Evolutionary conservation across 2,888 invertebrate species (phyloP).

Genomic region (Acleris laterana): DNA sequence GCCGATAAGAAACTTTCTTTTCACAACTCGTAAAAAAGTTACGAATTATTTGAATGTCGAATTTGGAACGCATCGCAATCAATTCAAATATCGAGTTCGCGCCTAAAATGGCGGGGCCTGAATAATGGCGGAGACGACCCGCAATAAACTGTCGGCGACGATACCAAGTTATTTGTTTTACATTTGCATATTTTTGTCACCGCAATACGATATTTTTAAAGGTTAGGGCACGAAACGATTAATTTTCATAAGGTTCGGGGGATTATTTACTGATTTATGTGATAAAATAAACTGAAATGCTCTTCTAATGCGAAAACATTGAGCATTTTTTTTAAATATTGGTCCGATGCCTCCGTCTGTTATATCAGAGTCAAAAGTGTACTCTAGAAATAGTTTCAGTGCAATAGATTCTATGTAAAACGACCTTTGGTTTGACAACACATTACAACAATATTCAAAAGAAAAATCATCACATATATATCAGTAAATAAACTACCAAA

Average conservation of each 20-base stretch:
- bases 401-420: too few species aligned
- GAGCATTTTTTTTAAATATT: too few species aligned
- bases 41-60: conserved; percentile 15
- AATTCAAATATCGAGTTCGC: conserved; percentile 34
- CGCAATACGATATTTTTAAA: conserved; percentile 29
- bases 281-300: too few species aligned
- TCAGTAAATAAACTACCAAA: background rate
- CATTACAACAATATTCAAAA: too few species aligned
- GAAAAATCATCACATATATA: too few species aligned
- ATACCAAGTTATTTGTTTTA: conserved; percentile 46
- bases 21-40: conserved; percentile 3
- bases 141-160: conserved; percentile 52
- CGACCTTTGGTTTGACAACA: too few species aligned
- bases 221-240: conserved; percentile 18
- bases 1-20: conserved; percentile 19
- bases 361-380: too few species aligned
- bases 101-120: conserved; percentile 28
- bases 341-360: too few species aligned
- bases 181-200: conserved; percentile 48
- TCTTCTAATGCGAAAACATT: too few species aligned
- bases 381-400: too few species aligned
- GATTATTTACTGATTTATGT: background rate
- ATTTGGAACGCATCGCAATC: conserved; percentile 35
- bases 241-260: conserved; percentile 18
- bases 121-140: conserved; percentile 48